Percentiles rank a stretch among this genome's conserved stretches.
Evolutionary conservation across 2,797 vertebrate species (phyloP).

Genomic region (Poeciliopsis turneri): DNA sequence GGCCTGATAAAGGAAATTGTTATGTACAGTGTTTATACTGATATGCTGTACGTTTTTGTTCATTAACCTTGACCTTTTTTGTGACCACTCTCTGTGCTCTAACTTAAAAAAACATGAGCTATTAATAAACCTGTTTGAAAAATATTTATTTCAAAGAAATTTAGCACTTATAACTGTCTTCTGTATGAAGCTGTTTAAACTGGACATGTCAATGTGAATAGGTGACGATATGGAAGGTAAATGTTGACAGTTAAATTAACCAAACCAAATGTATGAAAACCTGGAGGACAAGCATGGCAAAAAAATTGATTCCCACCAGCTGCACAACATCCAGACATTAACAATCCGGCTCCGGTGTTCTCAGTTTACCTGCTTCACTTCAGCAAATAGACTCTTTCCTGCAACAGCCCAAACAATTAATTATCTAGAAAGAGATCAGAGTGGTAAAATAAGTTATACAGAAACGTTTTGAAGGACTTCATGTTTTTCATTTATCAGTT

Average conservation of each 20-base stretch:
- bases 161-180: neutral
- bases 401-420: neutral
- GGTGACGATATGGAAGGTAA: neutral
- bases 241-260: neutral
- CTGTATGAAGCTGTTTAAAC: no score
- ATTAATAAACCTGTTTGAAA: neutral
- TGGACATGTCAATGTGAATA: neutral
- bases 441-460: no score
- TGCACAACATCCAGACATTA: neutral
- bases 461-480: no score
- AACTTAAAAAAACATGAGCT: neutral
- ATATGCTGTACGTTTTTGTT: neutral
- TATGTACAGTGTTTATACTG: neutral
- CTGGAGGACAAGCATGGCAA: neutral
- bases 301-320: neutral
- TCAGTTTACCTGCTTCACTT: neutral
- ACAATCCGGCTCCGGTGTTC: neutral
- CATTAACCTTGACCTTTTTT: neutral
- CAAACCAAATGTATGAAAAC: neutral
- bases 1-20: slow-evolving; percentile 24
- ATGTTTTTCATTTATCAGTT: no score
- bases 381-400: neutral
- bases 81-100: neutral
- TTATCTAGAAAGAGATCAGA: no score
- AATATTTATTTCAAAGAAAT: neutral